Base-by-base conservation (phyloP, 2,113 vertebrate species). In the Brachyhypopomus gauderio region DNA sequence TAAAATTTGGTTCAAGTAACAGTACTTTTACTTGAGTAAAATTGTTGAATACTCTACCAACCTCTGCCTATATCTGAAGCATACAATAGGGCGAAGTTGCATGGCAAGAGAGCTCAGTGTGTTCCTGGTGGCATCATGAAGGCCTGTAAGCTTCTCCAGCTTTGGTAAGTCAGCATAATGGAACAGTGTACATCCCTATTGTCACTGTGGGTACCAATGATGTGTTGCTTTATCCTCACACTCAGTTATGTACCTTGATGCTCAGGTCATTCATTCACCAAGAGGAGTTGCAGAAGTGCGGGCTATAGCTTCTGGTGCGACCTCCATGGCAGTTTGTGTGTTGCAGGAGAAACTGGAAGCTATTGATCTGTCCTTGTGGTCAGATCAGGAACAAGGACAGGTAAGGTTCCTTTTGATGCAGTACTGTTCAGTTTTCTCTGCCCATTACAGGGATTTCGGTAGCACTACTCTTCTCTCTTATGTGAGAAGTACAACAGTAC, bases 111-210 rank as follows among this genome's bases (percentile, higher is more conserved):
- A 30, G 30, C 30, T 30, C 3, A 30, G 30, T 3, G 30, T 30
- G 30, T 30, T 30, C 30, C 30, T 30, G 30, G 30, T 30, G 30
- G 30, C 30, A 30, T 30, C 30, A 30, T 30, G 59, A 66, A 19
- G 78, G 81, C 6, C 5, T 87, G 41, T 4, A 83, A 2, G 74
- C 63, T 2, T 80, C 64, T 5, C 34, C 72, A 0, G 30, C 73
- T 16, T 41, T 83, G 19, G 67, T 85, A 1, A n/a, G 14, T 1
- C 25, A 73, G 9, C 19, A 2, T 0, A 0, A 34, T n/a, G 84
- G 73, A 0, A 72, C 45, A 0, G 45, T 64, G 11, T 69, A 72
- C 1, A 19, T 80, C 6, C 72, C 60, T 0, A 11, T 85, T 2
- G 52, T 83, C 11, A 85, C 69, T 25, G 16, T 80, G 1, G 69